These are phyloP conservation scores for Bugula neritina DNA, from an alignment of 2,888 invertebrate species.

Conservation along the genomic window DNA sequence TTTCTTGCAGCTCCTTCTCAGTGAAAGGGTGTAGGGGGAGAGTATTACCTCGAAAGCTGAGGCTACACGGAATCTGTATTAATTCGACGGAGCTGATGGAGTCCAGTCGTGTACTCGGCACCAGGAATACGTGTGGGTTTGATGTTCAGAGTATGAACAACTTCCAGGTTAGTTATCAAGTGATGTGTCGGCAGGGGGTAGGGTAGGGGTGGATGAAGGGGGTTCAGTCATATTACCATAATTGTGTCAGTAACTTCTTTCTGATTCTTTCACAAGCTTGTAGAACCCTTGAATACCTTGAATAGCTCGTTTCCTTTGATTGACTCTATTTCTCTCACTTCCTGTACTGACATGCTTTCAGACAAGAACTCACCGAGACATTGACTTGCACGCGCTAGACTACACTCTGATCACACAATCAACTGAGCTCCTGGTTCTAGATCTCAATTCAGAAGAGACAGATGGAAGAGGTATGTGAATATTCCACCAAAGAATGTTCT, in stretches of 20 bases:
- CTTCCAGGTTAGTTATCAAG: neutral
- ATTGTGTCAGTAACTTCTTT: too few species aligned
- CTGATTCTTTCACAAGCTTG: too few species aligned
- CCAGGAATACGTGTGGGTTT: neutral
- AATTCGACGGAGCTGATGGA: neutral
- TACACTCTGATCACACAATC: neutral
- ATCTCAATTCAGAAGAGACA: neutral
- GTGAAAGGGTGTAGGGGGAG: neutral
- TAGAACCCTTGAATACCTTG: too few species aligned
- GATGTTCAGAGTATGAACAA: neutral
- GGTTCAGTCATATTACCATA: too few species aligned
- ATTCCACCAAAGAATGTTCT: too few species aligned
- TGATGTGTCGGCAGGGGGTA: too few species aligned
- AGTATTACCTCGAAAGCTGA: neutral
- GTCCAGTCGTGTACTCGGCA: neutral
- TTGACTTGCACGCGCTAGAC: neutral
- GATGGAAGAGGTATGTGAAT: neutral
- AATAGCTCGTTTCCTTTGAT: too few species aligned
- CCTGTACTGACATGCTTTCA: too few species aligned
- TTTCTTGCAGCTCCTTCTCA: too few species aligned
- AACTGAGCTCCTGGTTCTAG: neutral
- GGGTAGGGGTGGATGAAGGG: too few species aligned
- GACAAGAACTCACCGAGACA: neutral
- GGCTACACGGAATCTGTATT: neutral
- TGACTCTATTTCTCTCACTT: too few species aligned